Evolutionary conservation across 2,888 invertebrate species (phyloP).

Genomic region (Dynastes maya): DNA sequence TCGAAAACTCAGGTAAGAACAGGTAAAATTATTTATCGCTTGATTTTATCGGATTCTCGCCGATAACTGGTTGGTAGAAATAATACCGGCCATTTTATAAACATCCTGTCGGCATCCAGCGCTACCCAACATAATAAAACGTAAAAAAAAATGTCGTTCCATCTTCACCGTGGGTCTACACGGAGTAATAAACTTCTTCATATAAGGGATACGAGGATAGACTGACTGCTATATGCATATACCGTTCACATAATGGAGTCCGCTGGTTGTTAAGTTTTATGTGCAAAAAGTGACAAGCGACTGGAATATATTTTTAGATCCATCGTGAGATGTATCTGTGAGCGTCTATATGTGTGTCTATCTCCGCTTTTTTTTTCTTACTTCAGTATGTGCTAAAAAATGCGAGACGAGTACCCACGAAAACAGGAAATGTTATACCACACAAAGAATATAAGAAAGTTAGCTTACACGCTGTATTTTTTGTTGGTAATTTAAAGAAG

Average conservation of each 20-base stretch:
- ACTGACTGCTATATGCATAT: background rate
- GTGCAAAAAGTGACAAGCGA: conserved; percentile 46
- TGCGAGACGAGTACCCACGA: conserved; percentile 6
- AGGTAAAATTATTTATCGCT: conserved; percentile 37
- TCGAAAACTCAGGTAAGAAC: conserved; percentile 18
- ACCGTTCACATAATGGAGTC: conserved; percentile 34
- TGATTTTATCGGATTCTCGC: conserved; percentile 10
- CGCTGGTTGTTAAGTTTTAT: conserved; percentile 46
- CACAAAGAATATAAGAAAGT: conserved; percentile 7
- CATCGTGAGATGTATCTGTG: conserved; percentile 35
- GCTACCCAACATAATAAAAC: conserved; percentile 9
- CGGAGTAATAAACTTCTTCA: conserved; percentile 20
- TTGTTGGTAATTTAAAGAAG: too few relatives aligned
- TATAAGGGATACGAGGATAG: conserved; percentile 9
- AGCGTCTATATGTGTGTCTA: background rate
- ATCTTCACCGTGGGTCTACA: background rate
- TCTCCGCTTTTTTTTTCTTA: conserved; percentile 12
- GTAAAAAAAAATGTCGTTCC: background rate
- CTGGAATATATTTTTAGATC: conserved; percentile 47
- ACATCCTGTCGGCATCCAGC: conserved; percentile 39
- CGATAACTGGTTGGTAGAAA: background rate
- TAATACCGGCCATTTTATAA: conserved; percentile 43
- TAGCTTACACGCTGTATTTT: too few relatives aligned
- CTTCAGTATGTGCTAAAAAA: conserved; percentile 33
- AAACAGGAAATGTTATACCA: conserved; percentile 27